Evolutionary conservation across 37 sponge, comb jelly and placozoan species (phyloP).

Genomic region (Dysidea cf. avara): DNA sequence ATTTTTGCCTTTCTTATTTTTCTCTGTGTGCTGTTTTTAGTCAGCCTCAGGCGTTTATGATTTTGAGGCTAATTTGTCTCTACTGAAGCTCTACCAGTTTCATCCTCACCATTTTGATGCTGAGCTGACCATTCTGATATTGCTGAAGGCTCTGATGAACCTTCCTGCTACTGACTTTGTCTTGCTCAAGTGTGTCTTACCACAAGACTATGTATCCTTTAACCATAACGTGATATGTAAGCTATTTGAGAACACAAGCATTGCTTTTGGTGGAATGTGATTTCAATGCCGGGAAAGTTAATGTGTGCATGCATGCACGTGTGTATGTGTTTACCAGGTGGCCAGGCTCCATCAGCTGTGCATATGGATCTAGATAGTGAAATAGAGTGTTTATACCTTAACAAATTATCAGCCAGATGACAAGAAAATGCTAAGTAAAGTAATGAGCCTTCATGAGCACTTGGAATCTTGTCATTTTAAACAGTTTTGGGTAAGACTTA

Average conservation of each 20-base stretch:
- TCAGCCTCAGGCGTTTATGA: slow-evolving; percentile 47
- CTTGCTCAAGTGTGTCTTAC: slow-evolving; percentile 50
- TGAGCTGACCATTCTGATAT: slow-evolving; percentile 22
- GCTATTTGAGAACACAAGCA: neutral
- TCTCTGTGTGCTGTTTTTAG: slow-evolving; percentile 15
- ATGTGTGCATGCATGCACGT: slow-evolving; percentile 23
- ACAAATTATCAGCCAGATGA: slow-evolving; percentile 25
- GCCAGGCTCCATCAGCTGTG: neutral
- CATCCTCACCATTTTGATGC: slow-evolving; percentile 22
- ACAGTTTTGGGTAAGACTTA: slow-evolving; percentile 45
- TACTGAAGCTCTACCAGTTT: slow-evolving; percentile 86
- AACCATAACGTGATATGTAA: neutral
- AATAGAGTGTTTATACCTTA: neutral
- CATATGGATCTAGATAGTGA: neutral
- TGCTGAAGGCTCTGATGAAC: slow-evolving; percentile 70
- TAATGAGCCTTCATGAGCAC: slow-evolving; percentile 23
- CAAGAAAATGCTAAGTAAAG: neutral
- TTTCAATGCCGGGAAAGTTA: neutral
- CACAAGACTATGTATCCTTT: slow-evolving; percentile 21
- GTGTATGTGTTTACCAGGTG: slow-evolving; percentile 5
- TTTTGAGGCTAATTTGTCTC: slow-evolving; percentile 80
- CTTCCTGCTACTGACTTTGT: slow-evolving; percentile 64
- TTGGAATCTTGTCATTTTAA: slow-evolving; percentile 69
- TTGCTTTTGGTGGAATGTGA: neutral
- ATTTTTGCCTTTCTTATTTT: too few species aligned